These are phyloP conservation scores for Dendrophyllia cribrosa DNA, from an alignment of 64 coral and sea anemone species.

Conservation along the genomic window DNA sequence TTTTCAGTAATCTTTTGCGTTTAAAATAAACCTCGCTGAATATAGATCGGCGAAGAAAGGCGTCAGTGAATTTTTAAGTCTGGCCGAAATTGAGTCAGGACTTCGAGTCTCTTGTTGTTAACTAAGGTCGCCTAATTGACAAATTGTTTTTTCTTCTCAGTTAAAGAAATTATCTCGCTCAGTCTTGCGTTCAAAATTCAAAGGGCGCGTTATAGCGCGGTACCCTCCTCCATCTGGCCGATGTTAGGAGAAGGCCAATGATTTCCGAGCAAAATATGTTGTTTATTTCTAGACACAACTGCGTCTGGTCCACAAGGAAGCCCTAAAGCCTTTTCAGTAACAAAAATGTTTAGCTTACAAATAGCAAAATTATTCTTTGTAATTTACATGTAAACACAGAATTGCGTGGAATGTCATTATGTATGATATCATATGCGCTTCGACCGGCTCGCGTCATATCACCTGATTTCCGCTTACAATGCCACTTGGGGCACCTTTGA, in stretches of 20 bases:
- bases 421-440: background rate
- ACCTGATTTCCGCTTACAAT: slow-evolving; percentile 1
- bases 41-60: background rate
- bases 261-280: too few relatives aligned
- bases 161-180: too few relatives aligned
- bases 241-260: too few relatives aligned
- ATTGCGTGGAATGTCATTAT: slow-evolving; percentile 4
- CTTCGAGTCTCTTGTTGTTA: background rate
- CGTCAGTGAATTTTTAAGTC: background rate
- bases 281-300: too few relatives aligned
- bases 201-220: too few relatives aligned
- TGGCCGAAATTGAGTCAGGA: background rate
- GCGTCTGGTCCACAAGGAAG: too few relatives aligned
- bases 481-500: background rate
- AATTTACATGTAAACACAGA: background rate
- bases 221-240: too few relatives aligned
- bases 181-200: too few relatives aligned
- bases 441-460: background rate
- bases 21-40: background rate
- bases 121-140: background rate
- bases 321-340: too few relatives aligned
- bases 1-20: too few relatives aligned
- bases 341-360: too few relatives aligned
- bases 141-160: background rate
- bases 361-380: background rate